Evolutionary conservation across 2,113 vertebrate species (phyloP).

Genomic region (Nanorana parkeri): DNA sequence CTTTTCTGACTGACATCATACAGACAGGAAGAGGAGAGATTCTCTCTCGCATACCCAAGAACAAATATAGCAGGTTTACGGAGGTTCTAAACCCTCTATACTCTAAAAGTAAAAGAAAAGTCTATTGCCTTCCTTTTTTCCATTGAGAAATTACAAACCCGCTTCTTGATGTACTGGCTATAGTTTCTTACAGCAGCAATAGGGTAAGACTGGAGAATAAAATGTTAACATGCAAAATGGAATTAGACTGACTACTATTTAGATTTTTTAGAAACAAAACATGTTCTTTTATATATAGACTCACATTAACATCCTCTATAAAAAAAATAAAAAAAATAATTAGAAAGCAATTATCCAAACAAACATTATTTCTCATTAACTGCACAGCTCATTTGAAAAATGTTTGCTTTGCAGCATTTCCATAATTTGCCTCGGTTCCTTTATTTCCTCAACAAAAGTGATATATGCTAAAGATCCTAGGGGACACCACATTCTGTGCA

Average conservation of each 20-base stretch:
- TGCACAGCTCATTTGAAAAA: conserved; percentile 33
- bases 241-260: conserved; percentile 8
- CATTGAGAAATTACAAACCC: too few species aligned
- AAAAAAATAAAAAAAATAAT: conserved; percentile 35
- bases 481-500: conserved; percentile 19
- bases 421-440: conserved; percentile 37
- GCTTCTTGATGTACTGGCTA: too few species aligned
- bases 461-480: conserved; percentile 36
- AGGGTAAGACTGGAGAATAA: background rate
- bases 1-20: too few species aligned
- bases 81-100: too few species aligned
- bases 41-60: too few species aligned
- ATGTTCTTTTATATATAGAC: background rate
- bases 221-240: background rate
- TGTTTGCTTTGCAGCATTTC: conserved; percentile 51
- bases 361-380: conserved; percentile 55
- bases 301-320: background rate
- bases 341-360: conserved; percentile 49
- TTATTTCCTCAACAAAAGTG: conserved; percentile 36
- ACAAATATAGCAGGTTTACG: too few species aligned
- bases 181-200: background rate
- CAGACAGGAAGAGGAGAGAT: too few species aligned
- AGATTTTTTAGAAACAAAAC: background rate
- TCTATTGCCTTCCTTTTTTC: too few species aligned
- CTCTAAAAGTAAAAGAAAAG: too few species aligned